These are phyloP conservation scores for Bungarus multicinctus DNA, from an alignment of 2,113 vertebrate species.

Conservation along the genomic window DNA sequence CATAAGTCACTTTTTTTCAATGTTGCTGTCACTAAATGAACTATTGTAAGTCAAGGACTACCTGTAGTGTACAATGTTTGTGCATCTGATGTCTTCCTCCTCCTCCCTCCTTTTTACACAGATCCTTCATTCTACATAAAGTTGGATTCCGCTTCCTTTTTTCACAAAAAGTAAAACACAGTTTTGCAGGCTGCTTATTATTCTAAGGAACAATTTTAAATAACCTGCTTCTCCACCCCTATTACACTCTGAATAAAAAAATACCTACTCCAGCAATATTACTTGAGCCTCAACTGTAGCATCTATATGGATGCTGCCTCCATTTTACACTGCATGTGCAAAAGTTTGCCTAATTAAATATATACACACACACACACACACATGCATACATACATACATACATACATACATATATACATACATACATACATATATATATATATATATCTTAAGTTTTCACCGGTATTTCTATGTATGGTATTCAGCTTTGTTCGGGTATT, in stretches of 20 bases:
- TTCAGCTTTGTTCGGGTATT: too few species aligned
- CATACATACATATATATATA: too few species aligned
- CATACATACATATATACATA: too few species aligned
- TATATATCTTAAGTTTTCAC: too few species aligned
- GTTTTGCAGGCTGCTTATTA: neutral
- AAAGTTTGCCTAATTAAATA: neutral
- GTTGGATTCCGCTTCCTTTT: neutral
- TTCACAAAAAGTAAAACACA: neutral
- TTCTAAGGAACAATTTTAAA: neutral
- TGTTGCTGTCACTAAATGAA: too few species aligned
- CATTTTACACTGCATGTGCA: neutral
- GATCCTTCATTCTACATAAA: neutral
- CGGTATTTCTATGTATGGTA: too few species aligned
- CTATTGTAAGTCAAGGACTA: too few species aligned
- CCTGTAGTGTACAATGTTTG: neutral
- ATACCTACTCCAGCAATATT: neutral
- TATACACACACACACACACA: too few species aligned
- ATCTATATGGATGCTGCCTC: neutral
- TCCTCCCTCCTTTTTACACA: neutral
- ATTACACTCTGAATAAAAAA: neutral
- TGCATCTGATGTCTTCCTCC: too few species aligned
- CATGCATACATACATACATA: too few species aligned
- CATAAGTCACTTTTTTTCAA: too few species aligned
- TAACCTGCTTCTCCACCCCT: neutral
- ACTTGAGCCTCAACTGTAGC: neutral